Evolutionary conservation across 2,888 invertebrate species (phyloP).

Genomic region (Chaetogeoica ovagalla): DNA sequence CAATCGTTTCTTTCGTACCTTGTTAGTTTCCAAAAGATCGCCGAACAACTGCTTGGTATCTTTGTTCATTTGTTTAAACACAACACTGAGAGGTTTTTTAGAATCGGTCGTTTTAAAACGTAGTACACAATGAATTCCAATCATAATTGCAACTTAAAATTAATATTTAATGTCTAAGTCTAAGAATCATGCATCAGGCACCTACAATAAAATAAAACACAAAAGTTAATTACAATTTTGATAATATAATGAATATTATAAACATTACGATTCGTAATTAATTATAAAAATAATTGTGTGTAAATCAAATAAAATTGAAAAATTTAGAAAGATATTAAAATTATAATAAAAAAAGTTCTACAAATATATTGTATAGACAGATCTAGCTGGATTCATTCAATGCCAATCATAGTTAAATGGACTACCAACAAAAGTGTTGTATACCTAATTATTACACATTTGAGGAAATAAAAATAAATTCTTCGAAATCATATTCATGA

Average conservation of each 20-base stretch:
- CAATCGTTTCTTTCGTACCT: conserved; percentile 29
- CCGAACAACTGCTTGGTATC: conserved; percentile 54
- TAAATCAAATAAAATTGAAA: too few relatives aligned
- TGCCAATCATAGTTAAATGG: too few relatives aligned
- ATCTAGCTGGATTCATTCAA: too few relatives aligned
- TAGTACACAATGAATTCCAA: neutral
- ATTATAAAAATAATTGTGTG: too few relatives aligned
- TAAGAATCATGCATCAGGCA: neutral
- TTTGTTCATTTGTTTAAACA: conserved; percentile 44
- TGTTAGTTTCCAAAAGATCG: conserved; percentile 41
- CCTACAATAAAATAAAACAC: conserved; percentile 13
- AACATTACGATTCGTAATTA: neutral
- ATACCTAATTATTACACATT: too few relatives aligned
- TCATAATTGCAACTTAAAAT: conserved; percentile 9
- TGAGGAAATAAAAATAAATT: too few relatives aligned
- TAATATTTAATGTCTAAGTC: neutral
- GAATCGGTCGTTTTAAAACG: conserved; percentile 34
- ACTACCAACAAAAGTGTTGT: too few relatives aligned
- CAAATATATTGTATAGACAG: too few relatives aligned
- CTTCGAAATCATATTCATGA: too few relatives aligned
- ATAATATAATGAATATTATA: neutral
- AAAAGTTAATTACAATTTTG: neutral
- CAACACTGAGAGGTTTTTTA: conserved; percentile 5
- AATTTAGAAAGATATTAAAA: too few relatives aligned
- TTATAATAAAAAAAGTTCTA: too few relatives aligned